Conservation (phyloP, 2,888 invertebrate species). For the Ferdinandea cuprea region DNA sequence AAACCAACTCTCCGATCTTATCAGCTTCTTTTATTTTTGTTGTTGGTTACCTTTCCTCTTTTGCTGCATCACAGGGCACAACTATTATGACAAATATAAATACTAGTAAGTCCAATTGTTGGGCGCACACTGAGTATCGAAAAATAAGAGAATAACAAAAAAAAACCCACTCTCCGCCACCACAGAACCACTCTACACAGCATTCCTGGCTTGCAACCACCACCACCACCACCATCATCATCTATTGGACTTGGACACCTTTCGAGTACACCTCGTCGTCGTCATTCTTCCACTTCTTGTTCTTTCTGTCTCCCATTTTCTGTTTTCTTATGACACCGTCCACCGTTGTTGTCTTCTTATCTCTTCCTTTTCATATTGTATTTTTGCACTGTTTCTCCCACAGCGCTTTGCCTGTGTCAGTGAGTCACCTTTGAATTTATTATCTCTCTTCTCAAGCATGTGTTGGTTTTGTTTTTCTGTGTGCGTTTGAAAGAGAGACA, state of each 20-base stretch:
- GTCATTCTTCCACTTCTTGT: constrained; percentile 24
- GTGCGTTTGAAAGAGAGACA: constrained; percentile 21
- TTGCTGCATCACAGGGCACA: not conserved
- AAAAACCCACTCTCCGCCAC: constrained; percentile 61
- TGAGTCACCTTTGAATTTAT: constrained; percentile 40
- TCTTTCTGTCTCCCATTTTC: constrained; percentile 25
- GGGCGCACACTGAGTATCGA: constrained; percentile 5
- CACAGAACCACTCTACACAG: constrained; percentile 42
- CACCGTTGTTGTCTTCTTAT: constrained; percentile 25
- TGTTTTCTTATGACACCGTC: constrained; percentile 47
- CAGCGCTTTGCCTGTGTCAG: constrained; percentile 2
- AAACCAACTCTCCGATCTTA: too few relatives aligned
- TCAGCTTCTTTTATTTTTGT: too few relatives aligned
- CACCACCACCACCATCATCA: constrained; percentile 56
- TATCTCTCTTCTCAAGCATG: constrained; percentile 16
- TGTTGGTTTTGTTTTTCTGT: constrained; percentile 6
- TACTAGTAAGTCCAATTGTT: constrained; percentile 31
- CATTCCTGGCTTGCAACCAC: constrained; percentile 53
- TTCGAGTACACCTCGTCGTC: constrained; percentile 50
- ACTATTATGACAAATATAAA: constrained; percentile 9
- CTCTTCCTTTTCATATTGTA: not conserved
- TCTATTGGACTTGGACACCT: constrained; percentile 54
- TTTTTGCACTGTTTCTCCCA: constrained; percentile 36
- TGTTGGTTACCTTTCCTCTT: not conserved
- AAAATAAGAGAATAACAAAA: too few relatives aligned